Evolutionary conservation across 2,888 invertebrate genomes (phyloP).

Genomic region (Cryptocephalus primarius): DNA sequence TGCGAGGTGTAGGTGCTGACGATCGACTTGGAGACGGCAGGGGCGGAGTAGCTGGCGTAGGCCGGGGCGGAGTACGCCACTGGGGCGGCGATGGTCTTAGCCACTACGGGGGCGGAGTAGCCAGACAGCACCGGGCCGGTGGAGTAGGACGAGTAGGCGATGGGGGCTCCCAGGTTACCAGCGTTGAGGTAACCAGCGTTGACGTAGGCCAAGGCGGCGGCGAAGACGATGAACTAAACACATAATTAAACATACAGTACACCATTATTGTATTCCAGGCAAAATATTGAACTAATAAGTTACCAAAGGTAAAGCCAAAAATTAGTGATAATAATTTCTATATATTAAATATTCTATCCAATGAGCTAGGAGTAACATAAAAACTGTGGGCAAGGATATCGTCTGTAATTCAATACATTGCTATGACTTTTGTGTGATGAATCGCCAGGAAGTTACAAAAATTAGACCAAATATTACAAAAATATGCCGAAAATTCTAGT

Average conservation of each 20-base stretch:
- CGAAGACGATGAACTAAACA: constrained; percentile 43
- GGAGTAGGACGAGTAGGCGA: constrained; percentile 19
- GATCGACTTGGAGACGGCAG: constrained; percentile 38
- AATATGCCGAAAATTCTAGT: too few species aligned
- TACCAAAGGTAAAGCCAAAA: too few species aligned
- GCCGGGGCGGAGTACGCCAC: constrained; percentile 28
- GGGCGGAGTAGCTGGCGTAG: constrained; percentile 30
- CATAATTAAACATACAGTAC: background rate
- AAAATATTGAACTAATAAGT: too few species aligned
- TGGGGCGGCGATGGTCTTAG: constrained; percentile 27
- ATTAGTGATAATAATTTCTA: too few species aligned
- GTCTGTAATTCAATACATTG: too few species aligned
- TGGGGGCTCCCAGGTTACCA: constrained; percentile 38
- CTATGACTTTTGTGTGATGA: too few species aligned
- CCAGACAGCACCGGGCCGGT: constrained; percentile 32
- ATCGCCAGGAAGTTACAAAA: too few species aligned
- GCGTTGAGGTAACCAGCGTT: constrained; percentile 52
- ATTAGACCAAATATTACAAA: too few species aligned
- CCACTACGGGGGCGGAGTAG: constrained; percentile 20
- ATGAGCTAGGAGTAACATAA: too few species aligned
- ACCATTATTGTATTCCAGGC: too few species aligned
- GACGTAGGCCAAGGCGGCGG: constrained; percentile 48
- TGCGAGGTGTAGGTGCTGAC: constrained; percentile 46
- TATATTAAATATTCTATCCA: too few species aligned
- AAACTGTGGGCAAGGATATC: too few species aligned